Conservation (phyloP, 2,888 invertebrate species). For the Torymus aiolomorphi region DNA sequence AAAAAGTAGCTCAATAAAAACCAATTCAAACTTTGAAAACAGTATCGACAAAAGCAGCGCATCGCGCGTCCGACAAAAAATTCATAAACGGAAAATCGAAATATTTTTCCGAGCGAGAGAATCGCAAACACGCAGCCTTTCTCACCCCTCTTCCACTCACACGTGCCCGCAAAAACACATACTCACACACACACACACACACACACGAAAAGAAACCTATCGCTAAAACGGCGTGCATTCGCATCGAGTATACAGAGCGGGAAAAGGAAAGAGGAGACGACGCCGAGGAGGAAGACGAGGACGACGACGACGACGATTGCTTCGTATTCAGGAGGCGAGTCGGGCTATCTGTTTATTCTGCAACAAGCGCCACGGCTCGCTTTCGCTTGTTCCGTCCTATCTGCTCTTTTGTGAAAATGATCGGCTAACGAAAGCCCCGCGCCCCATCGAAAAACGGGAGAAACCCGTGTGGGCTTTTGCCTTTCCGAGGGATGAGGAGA, state of each 20-base stretch:
- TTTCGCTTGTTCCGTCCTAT: constrained; percentile 57
- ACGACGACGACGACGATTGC: constrained; percentile 58
- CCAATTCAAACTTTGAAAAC: too few relatives aligned
- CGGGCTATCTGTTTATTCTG: constrained; percentile 64
- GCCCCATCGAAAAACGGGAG: constrained; percentile 26
- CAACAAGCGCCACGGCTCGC: too few relatives aligned
- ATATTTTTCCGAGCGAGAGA: constrained; percentile 16
- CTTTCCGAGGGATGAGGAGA: too few relatives aligned
- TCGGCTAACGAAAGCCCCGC: constrained; percentile 64
- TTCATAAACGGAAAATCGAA: constrained; percentile 12
- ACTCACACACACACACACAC: background rate
- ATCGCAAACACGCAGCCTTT: constrained; percentile 41
- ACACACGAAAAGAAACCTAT: constrained; percentile 8
- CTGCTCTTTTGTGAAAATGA: constrained; percentile 69
- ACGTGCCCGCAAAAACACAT: background rate
- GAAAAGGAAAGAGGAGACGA: constrained; percentile 37
- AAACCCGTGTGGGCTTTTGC: background rate
- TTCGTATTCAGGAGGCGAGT: constrained; percentile 72
- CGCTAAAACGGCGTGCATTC: constrained; percentile 11
- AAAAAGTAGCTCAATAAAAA: too few relatives aligned
- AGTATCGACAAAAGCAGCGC: too few relatives aligned
- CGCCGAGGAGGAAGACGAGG: constrained; percentile 24
- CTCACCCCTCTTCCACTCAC: background rate
- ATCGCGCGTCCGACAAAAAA: background rate
- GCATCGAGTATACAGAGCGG: background rate